phyloP scores from a whole-genome alignment of 2,113 vertebrate genomes.

The Gadus chalcogrammus region DNA sequence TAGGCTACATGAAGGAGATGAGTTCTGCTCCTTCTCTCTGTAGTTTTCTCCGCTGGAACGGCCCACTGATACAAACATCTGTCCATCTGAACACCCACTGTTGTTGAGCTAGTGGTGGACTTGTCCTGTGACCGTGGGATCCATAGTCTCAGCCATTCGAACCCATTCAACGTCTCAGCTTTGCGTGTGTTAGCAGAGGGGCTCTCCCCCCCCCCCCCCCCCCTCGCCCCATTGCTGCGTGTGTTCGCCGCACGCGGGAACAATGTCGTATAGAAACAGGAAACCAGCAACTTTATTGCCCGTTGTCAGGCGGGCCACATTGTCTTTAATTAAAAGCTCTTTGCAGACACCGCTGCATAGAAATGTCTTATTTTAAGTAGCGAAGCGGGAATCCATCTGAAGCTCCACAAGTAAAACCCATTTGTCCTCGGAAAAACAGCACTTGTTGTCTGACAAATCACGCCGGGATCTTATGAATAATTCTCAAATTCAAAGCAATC shows the following conservation, averaged over 20 bases:
- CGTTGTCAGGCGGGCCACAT: slow-evolving; percentile 60
- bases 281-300: slow-evolving; percentile 41
- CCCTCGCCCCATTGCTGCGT: slow-evolving; percentile 24
- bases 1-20: too few species aligned
- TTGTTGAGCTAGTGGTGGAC: not conserved
- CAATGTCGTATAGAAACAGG: slow-evolving; percentile 43
- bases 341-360: slow-evolving; percentile 60
- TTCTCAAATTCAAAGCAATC: slow-evolving; percentile 75
- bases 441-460: slow-evolving; percentile 62
- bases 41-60: too few species aligned
- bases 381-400: slow-evolving; percentile 69
- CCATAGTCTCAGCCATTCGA: too few species aligned
- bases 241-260: not conserved
- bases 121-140: too few species aligned
- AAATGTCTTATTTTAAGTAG: slow-evolving; percentile 63
- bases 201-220: not conserved
- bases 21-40: too few species aligned
- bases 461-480: slow-evolving; percentile 76
- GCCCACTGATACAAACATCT: too few species aligned
- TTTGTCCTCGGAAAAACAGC: slow-evolving; percentile 70
- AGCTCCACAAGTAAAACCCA: slow-evolving; percentile 70
- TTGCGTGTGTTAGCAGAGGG: not conserved
- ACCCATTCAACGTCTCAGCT: not conserved
- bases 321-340: slow-evolving; percentile 69
- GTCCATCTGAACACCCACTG: not conserved